phyloP scores from a whole-genome alignment of 2,888 invertebrate species.

The Euplagia quadripunctaria region DNA sequence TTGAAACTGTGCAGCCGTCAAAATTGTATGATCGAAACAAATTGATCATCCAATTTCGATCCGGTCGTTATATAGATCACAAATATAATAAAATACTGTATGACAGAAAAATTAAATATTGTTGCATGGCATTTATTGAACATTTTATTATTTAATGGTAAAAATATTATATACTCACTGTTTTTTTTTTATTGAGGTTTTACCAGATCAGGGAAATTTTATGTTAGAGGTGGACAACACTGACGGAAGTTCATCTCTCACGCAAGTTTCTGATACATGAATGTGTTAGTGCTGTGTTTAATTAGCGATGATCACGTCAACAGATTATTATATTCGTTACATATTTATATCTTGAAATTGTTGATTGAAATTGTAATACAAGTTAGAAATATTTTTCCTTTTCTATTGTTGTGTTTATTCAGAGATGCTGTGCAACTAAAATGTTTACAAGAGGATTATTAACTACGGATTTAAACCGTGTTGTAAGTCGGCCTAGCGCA shows the following conservation, averaged over 20 bases:
- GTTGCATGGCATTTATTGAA: background rate
- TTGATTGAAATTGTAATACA: background rate
- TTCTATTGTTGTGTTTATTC: background rate
- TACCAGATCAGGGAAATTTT: too few species aligned
- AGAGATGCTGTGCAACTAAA: constrained; percentile 9
- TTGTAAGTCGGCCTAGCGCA: constrained; percentile 14
- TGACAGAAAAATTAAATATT: constrained; percentile 6
- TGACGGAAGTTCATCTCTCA: background rate
- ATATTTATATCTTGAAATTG: background rate
- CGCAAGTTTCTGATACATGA: background rate
- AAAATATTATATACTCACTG: background rate
- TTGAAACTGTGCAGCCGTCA: constrained; percentile 35
- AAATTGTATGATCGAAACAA: constrained; percentile 64
- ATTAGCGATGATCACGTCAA: too few species aligned
- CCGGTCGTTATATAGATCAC: constrained; percentile 12
- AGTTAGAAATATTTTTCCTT: background rate
- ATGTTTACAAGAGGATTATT: background rate
- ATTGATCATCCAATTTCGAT: constrained; percentile 68
- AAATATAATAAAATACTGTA: constrained; percentile 4
- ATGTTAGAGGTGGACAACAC: too few species aligned
- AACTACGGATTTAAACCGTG: background rate
- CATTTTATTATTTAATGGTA: background rate
- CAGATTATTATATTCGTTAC: too few species aligned
- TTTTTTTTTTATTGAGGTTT: too few species aligned
- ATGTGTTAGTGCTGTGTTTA: background rate